Conservation (phyloP, 2,797 vertebrate species). For the Acestrorhynchus altus region DNA sequence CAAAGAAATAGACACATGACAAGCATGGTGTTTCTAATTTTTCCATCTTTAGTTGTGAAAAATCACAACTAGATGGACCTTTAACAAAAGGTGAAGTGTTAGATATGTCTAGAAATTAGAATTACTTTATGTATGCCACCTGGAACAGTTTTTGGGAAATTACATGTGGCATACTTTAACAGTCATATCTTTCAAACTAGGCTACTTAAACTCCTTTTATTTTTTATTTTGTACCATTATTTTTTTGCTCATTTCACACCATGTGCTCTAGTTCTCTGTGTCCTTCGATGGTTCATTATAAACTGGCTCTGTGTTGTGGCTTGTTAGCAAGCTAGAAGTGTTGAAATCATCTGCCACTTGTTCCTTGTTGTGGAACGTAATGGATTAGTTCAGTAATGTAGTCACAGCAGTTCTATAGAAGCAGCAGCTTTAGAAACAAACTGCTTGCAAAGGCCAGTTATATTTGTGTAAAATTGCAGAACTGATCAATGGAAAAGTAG, state of each 20-base stretch:
- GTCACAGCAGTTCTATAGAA: too few species aligned
- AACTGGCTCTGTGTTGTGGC: slow-evolving; percentile 54
- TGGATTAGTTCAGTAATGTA: background rate
- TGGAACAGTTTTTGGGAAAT: too few species aligned
- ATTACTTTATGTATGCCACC: background rate
- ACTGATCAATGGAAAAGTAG: too few species aligned
- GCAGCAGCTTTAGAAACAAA: too few species aligned
- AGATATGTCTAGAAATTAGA: background rate
- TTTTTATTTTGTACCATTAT: background rate
- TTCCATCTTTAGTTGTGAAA: background rate
- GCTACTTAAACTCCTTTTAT: background rate
- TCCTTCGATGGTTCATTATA: slow-evolving; percentile 34
- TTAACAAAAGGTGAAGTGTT: background rate
- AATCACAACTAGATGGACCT: background rate
- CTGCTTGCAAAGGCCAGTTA: too few species aligned
- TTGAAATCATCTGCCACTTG: slow-evolving; percentile 44
- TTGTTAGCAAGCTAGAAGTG: slow-evolving; percentile 48
- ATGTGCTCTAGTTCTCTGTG: background rate
- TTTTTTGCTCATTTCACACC: background rate
- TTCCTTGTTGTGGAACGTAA: background rate
- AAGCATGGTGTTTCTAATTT: background rate
- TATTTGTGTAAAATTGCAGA: too few species aligned
- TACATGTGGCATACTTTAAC: background rate
- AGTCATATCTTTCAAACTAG: background rate
- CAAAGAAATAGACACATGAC: background rate